Percentiles rank a stretch among this genome's conserved stretches.
These are phyloP conservation scores for Drosophila funebris DNA, from an alignment of 1,140 invertebrate species.

Conservation along the genomic window DNA sequence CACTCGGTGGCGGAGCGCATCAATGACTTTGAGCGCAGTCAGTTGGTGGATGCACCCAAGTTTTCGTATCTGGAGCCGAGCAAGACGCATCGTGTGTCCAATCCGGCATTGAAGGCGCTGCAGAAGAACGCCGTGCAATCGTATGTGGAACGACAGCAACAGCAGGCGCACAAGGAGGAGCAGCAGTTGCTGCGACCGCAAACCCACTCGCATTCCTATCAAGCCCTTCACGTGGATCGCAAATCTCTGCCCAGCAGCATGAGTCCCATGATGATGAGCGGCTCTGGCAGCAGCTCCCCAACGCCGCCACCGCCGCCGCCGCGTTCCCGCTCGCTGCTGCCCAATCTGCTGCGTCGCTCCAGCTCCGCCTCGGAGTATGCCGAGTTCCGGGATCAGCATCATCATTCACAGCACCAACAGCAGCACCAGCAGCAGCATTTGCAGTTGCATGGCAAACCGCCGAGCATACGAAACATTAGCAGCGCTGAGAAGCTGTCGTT, in stretches of 20 bases:
- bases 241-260: conserved; percentile 76
- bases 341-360: conserved; percentile 85
- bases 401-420: conserved; percentile 40
- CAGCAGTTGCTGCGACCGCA: conserved; percentile 67
- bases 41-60: conserved; percentile 82
- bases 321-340: conserved; percentile 84
- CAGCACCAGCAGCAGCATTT: conserved; percentile 47
- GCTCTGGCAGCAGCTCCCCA: conserved; percentile 60
- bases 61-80: conserved; percentile 90
- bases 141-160: conserved; percentile 92
- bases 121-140: conserved; percentile 94
- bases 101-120: conserved; percentile 92
- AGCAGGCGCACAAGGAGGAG: conserved; percentile 70
- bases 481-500: conserved; percentile 77
- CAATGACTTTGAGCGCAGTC: conserved; percentile 87
- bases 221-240: conserved; percentile 54
- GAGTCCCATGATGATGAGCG: conserved; percentile 66
- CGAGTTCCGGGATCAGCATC: conserved; percentile 83
- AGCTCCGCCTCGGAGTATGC: conserved; percentile 89
- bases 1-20: conserved; percentile 90
- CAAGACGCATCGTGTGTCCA: conserved; percentile 90
- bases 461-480: conserved; percentile 74
- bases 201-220: conserved; percentile 49
- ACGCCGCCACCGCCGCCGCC: conserved; percentile 86
- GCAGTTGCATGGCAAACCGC: conserved; percentile 43